phyloP scores from a whole-genome alignment of 2,113 vertebrate genomes.

The Guaruba guarouba region DNA sequence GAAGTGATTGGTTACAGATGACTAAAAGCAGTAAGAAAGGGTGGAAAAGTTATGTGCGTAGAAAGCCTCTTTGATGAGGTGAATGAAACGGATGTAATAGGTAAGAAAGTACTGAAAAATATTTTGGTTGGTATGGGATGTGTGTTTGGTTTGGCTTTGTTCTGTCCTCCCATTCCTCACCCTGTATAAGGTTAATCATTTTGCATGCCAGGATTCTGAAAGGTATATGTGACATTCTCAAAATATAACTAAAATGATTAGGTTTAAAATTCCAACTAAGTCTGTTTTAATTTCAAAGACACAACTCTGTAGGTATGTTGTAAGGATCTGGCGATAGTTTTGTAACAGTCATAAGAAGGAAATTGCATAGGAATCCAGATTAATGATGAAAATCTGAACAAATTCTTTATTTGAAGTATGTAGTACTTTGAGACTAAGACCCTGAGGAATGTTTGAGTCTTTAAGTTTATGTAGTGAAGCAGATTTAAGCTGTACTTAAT shows the following conservation, averaged over 20 bases:
- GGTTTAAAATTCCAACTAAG: neutral
- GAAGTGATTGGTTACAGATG: neutral
- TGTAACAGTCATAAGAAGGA: neutral
- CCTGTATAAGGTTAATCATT: neutral
- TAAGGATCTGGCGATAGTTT: neutral
- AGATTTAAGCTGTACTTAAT: slow-evolving; percentile 28
- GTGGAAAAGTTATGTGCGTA: rapidly evolving
- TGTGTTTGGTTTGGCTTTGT: neutral
- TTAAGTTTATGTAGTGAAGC: slow-evolving; percentile 2
- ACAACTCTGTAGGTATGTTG: neutral
- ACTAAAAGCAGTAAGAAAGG: neutral
- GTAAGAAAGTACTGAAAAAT: neutral
- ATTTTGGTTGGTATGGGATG: rapidly evolving
- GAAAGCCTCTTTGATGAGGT: neutral
- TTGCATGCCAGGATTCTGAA: neutral
- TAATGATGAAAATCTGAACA: neutral
- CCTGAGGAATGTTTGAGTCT: neutral
- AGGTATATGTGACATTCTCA: neutral
- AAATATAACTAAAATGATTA: neutral
- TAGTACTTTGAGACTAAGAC: neutral
- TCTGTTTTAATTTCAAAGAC: neutral
- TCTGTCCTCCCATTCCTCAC: rapidly evolving
- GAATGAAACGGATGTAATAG: neutral
- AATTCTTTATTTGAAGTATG: neutral
- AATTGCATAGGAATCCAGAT: neutral